Evolutionary conservation across 1,140 invertebrate species (phyloP).

Genomic region (Pomacea maculata): DNA sequence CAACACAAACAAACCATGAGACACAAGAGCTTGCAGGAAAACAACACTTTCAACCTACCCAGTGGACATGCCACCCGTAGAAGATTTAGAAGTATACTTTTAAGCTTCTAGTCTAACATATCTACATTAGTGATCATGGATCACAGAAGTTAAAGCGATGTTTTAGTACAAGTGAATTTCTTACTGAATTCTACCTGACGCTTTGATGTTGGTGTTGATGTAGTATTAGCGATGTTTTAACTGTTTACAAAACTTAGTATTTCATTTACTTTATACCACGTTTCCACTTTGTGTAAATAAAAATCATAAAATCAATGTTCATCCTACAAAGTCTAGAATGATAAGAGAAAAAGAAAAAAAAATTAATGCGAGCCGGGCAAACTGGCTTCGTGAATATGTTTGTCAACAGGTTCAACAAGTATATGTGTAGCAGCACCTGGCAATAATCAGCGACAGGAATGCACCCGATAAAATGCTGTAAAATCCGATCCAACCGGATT

Average conservation of each 20-base stretch:
- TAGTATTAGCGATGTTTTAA: no score
- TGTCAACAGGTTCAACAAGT: background rate
- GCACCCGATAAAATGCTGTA: background rate
- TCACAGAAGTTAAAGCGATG: background rate
- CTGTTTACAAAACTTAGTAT: no score
- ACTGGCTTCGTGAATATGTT: no score
- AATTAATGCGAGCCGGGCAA: background rate
- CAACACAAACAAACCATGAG: background rate
- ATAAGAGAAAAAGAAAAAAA: background rate
- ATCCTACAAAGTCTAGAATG: background rate
- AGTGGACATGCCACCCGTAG: background rate
- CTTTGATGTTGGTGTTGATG: no score
- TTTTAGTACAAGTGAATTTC: background rate
- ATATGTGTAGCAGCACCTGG: background rate
- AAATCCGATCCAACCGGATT: constrained; percentile 16
- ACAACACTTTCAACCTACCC: background rate
- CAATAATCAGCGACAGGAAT: constrained; percentile 5
- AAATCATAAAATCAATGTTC: background rate
- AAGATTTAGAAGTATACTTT: background rate
- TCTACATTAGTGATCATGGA: background rate
- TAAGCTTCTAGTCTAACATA: background rate
- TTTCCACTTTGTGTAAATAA: background rate
- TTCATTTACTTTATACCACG: no score
- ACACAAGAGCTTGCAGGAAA: background rate
- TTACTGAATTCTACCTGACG: no score